Evolutionary conservation across 2,888 invertebrate genomes (phyloP), one percentile per base, ranked within the genome.

Genomic region (Pollenia labialis): DNA sequence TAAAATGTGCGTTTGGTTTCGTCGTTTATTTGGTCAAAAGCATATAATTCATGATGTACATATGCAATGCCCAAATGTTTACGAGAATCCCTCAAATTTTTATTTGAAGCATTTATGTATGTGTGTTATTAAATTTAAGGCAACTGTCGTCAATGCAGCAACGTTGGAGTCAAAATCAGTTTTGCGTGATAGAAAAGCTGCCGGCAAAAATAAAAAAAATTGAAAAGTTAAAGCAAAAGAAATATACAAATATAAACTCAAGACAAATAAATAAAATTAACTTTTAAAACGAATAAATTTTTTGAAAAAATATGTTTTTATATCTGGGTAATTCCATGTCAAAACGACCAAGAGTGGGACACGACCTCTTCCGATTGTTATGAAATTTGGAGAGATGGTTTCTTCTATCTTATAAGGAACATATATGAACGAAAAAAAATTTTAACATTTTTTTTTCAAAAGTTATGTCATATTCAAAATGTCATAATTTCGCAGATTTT

Each of bases 131-230:
- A 48, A 8, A 12, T 18, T 56, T 16, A 14, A 50, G 52, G 2
- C 42, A 58, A 42, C 9, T 60, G 42, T 42, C 44, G 48, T 42
- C 44, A 85, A 69, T 68, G 84, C 76, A 83, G 18, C n/a, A 69
- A 74, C 74, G 40, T 74, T 68, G 68, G 44, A 69, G 74, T 66
- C 16, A 23, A 48, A 4, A 4, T 32, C 4, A 23, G 50, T 23
- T 16, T 44, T 18, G 11, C 4, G 32, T 32, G 32, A 32, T 32
- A 32, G 32, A 54, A 71, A 54, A 18, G 1, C 40, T 44, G n/a
- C 16, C 12, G 64, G 9, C 18, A 50, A 50, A 79, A 50, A 18
- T 48, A 4, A 9, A n/a, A 66, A 16, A 32, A 42, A 48, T 18
- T 32, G 1, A 0, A 50, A 71, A 80, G 3, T 40, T 72, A 16